Conservation (phyloP, 2,888 invertebrate species). For the Didymodactylos carnosus region DNA sequence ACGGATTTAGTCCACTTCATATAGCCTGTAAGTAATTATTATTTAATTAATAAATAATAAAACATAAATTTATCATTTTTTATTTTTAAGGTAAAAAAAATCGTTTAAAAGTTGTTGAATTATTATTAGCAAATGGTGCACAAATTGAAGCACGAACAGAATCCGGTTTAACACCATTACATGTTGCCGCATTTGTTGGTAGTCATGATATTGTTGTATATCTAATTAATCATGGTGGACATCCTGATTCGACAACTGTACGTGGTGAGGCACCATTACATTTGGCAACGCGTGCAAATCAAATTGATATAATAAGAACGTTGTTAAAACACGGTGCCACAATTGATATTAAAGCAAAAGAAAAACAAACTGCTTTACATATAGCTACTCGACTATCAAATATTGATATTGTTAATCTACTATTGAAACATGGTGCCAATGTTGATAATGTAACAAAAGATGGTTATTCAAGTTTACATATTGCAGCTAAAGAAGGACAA, state of each 20-base stretch:
- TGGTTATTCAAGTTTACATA: constrained; percentile 86
- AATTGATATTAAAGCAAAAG: constrained; percentile 79
- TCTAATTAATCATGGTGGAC: constrained; percentile 88
- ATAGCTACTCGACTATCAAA: constrained; percentile 91
- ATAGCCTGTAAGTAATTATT: no score
- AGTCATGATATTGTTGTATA: constrained; percentile 99
- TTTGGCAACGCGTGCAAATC: constrained; percentile 90
- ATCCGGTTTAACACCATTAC: constrained; percentile 80
- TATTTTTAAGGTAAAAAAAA: no score
- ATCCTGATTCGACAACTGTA: constrained; percentile 88
- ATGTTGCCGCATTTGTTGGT: constrained; percentile 98
- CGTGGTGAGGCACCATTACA: constrained; percentile 94
- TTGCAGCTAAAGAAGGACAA: constrained; percentile 93
- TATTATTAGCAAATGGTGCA: constrained; percentile 44
- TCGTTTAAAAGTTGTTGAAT: constrained; percentile 82
- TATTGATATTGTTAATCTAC: constrained; percentile 81
- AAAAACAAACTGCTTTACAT: constrained; percentile 92
- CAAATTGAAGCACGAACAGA: constrained; percentile 25
- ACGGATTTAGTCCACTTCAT: constrained; percentile 93
- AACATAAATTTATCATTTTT: no score
- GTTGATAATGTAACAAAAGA: constrained; percentile 78
- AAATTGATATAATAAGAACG: constrained; percentile 95
- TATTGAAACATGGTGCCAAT: constrained; percentile 77
- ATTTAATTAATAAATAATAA: no score
- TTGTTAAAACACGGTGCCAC: constrained; percentile 87